These are phyloP conservation scores for Cataglyphis cursor DNA, from an alignment of 2,888 invertebrate species.

Conservation along the genomic window DNA sequence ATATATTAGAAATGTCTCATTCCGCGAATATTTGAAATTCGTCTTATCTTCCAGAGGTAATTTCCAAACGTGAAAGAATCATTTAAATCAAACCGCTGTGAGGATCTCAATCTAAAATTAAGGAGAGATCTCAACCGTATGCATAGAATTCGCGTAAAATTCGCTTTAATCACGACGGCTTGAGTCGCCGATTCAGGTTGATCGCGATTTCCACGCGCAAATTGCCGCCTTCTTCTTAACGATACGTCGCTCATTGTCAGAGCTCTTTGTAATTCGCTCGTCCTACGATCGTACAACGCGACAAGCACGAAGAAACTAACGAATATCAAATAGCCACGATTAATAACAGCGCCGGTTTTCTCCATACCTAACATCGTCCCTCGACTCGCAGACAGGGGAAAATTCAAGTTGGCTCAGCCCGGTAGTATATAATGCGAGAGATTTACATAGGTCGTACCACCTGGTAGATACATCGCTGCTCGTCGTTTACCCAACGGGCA, in stretches of 20 bases:
- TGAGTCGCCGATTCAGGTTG: neutral
- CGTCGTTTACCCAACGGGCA: conserved; percentile 72
- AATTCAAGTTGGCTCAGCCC: conserved; percentile 58
- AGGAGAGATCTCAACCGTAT: conserved; percentile 31
- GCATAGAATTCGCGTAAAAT: conserved; percentile 26
- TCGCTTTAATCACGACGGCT: conserved; percentile 29
- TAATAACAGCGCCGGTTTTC: conserved; percentile 5
- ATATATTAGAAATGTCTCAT: neutral
- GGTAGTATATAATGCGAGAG: conserved; percentile 63
- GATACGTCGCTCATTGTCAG: conserved; percentile 25
- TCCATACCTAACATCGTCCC: conserved; percentile 28
- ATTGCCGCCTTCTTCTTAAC: conserved; percentile 38
- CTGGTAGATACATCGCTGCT: conserved; percentile 75
- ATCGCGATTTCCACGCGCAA: conserved; percentile 38
- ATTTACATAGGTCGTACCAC: conserved; percentile 77
- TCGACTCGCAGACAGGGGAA: conserved; percentile 57
- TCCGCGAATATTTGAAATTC: neutral
- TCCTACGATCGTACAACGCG: conserved; percentile 5
- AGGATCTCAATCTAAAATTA: conserved; percentile 27
- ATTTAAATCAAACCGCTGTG: conserved; percentile 2
- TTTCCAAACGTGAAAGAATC: neutral
- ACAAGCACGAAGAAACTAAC: conserved; percentile 9
- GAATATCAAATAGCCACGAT: conserved; percentile 22
- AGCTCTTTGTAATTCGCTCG: conserved; percentile 22
- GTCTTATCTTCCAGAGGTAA: neutral